Conservation (phyloP, 1,140 invertebrate genomes). For the Pachyrhynchus sulphureomaculatus region DNA sequence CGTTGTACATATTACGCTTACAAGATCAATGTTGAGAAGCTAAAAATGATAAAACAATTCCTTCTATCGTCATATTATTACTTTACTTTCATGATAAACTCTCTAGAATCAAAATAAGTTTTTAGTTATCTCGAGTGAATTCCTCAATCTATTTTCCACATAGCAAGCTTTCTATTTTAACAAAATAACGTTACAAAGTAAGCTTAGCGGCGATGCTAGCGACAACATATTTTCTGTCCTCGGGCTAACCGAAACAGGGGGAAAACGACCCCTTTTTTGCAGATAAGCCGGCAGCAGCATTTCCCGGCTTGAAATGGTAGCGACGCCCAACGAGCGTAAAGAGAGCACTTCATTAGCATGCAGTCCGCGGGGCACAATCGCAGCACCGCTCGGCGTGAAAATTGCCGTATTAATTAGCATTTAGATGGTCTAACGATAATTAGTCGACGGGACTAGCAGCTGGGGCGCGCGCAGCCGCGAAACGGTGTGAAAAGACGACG, state of each 20-base stretch:
- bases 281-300: conserved; percentile 17
- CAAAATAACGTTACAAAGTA: neutral
- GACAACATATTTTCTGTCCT: conserved; percentile 28
- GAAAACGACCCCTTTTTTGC: conserved; percentile 15
- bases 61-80: too few species aligned
- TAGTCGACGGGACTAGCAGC: conserved; percentile 50
- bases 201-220: conserved; percentile 9
- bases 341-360: conserved; percentile 52
- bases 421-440: conserved; percentile 59
- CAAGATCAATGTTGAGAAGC: too few species aligned
- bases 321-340: conserved; percentile 25
- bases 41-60: too few species aligned
- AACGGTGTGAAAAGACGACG: conserved; percentile 24
- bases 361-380: conserved; percentile 46
- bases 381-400: conserved; percentile 52
- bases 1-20: too few species aligned
- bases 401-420: conserved; percentile 59
- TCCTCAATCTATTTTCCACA: too few species aligned
- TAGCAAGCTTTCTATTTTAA: neutral
- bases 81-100: too few species aligned
- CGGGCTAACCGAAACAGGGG: conserved; percentile 25
- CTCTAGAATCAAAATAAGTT: too few species aligned
- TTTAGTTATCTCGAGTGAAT: too few species aligned
- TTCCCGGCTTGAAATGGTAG: conserved; percentile 13
- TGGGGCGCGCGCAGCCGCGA: conserved; percentile 36